Conservation (phyloP, 2,888 invertebrate genomes). For the Agapostemon virescens region DNA sequence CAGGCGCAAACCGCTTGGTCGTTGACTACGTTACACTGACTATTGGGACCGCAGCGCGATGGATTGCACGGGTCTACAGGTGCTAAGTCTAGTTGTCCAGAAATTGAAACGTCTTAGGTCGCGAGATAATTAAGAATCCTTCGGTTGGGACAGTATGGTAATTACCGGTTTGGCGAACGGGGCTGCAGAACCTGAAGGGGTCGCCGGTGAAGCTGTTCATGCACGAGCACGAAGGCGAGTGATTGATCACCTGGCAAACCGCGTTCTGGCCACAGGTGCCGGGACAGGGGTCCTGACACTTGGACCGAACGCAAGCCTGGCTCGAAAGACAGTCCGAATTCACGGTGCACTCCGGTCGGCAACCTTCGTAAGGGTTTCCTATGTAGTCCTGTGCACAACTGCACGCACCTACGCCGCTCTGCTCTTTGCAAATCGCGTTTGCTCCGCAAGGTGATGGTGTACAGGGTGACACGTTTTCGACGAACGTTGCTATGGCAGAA, state of each 20-base stretch:
- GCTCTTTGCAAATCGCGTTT: slow-evolving; percentile 87
- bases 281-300: slow-evolving; percentile 82
- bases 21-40: slow-evolving; percentile 80
- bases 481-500: slow-evolving; percentile 60
- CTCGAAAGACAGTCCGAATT: slow-evolving; percentile 80
- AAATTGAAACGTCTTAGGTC: neutral
- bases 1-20: slow-evolving; percentile 86
- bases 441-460: slow-evolving; percentile 88
- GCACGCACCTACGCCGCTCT: slow-evolving; percentile 88
- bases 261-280: slow-evolving; percentile 83
- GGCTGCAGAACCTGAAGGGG: slow-evolving; percentile 85
- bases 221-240: slow-evolving; percentile 90
- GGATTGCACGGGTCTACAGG: slow-evolving; percentile 77
- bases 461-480: slow-evolving; percentile 82
- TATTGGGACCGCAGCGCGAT: slow-evolving; percentile 81
- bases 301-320: slow-evolving; percentile 81
- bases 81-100: slow-evolving; percentile 28
- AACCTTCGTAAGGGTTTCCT: slow-evolving; percentile 85
- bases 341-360: slow-evolving; percentile 80
- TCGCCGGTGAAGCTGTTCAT: slow-evolving; percentile 84
- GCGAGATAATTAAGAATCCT: neutral
- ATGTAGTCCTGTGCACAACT: slow-evolving; percentile 87
- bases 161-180: slow-evolving; percentile 75
- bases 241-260: slow-evolving; percentile 88
- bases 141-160: slow-evolving; percentile 39